Percentiles rank a stretch among this genome's conserved stretches.
Evolutionary conservation across 2,888 invertebrate species (phyloP).

Genomic region (Cephonodes hylas): DNA sequence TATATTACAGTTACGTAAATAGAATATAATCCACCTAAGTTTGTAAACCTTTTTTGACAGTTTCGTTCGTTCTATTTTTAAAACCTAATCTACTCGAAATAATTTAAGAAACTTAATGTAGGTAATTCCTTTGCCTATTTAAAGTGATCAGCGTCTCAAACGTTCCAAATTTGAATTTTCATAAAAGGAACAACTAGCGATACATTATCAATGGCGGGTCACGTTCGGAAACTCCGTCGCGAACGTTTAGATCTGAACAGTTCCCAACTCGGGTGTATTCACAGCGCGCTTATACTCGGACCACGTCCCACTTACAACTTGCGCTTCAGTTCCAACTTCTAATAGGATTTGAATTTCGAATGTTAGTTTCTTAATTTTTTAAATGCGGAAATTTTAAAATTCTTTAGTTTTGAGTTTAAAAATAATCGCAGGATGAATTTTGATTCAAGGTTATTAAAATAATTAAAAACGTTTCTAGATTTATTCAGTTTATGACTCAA

Average conservation of each 20-base stretch:
- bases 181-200: conserved; percentile 2
- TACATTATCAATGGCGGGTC: conserved; percentile 51
- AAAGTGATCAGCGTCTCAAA: neutral
- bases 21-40: too few relatives aligned
- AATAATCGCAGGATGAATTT: neutral
- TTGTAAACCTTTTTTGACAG: too few relatives aligned
- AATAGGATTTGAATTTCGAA: conserved; percentile 6
- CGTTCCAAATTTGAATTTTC: neutral
- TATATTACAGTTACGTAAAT: too few relatives aligned
- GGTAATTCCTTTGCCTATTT: neutral
- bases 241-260: conserved; percentile 58
- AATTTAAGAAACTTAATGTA: too few relatives aligned
- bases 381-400: neutral
- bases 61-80: too few relatives aligned
- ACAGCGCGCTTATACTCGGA: conserved; percentile 45
- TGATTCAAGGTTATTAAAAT: neutral
- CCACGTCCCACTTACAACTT: neutral
- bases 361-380: neutral
- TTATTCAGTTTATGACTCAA: too few relatives aligned
- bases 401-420: neutral
- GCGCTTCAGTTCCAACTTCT: neutral
- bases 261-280: conserved; percentile 63
- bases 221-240: conserved; percentile 59
- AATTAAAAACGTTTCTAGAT: too few relatives aligned
- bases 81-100: too few relatives aligned